Evolutionary conservation across 2,797 vertebrate genomes (phyloP).

Genomic region (Xerus rutilus): DNA sequence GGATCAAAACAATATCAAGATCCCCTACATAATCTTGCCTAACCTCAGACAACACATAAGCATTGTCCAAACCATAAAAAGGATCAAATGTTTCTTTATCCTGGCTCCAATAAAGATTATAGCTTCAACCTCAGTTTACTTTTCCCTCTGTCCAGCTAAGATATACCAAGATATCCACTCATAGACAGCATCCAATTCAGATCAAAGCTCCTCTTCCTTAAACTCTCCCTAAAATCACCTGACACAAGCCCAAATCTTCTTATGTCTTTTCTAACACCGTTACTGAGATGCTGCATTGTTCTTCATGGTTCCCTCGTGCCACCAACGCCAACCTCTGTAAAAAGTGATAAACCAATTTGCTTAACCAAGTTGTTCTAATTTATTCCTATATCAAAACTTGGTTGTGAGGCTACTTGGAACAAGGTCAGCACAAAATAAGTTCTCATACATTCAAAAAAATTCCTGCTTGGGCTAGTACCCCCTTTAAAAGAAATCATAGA

Average conservation of each 20-base stretch:
- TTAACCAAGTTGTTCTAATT: background rate
- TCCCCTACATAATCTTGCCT: background rate
- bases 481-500: slow-evolving; percentile 26
- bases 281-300: background rate
- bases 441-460: background rate
- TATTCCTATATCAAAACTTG: background rate
- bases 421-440: background rate
- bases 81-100: background rate
- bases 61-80: background rate
- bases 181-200: background rate
- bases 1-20: background rate
- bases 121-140: background rate
- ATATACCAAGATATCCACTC: background rate
- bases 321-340: background rate
- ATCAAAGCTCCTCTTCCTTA: background rate
- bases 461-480: background rate
- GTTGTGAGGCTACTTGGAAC: background rate
- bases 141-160: background rate
- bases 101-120: background rate
- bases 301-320: background rate
- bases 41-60: background rate
- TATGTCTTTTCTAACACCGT: background rate
- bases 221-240: background rate
- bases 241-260: background rate
- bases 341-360: background rate